phyloP scores from a whole-genome alignment of 2,797 vertebrate species.

The Amblyopsis hoosieri region DNA sequence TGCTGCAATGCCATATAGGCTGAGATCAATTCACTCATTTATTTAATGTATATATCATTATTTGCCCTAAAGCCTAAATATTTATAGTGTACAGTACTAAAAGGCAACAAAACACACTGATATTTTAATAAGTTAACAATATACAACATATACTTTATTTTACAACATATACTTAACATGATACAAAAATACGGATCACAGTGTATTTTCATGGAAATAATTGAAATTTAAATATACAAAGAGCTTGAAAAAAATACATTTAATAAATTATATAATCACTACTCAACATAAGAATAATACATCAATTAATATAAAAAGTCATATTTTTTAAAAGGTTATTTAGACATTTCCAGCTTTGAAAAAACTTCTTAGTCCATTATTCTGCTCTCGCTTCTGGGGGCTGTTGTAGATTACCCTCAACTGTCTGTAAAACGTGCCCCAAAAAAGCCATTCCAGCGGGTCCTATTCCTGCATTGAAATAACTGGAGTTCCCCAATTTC shows the following conservation, averaged over 20 bases:
- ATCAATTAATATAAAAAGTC: conserved; percentile 59
- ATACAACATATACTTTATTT: conserved; percentile 89
- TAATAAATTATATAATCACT: conserved; percentile 99
- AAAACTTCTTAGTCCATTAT: conserved; percentile 19
- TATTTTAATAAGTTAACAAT: conserved; percentile 59
- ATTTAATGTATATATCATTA: too few relatives aligned
- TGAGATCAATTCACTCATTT: too few relatives aligned
- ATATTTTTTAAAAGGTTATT: conserved; percentile 67
- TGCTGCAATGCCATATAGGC: too few relatives aligned
- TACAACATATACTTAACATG: conserved; percentile 91
- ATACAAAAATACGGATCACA: conserved; percentile 99
- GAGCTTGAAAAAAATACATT: conserved; percentile 87
- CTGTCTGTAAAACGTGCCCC: too few relatives aligned
- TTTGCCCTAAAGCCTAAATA: too few relatives aligned
- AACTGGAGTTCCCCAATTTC: too few relatives aligned
- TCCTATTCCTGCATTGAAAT: too few relatives aligned
- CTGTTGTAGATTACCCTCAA: conserved; percentile 14
- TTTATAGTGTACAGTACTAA: too few relatives aligned
- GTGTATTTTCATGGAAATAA: conserved; percentile 88
- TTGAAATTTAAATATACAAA: conserved; percentile 88
- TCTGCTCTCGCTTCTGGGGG: conserved; percentile 4
- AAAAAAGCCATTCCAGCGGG: too few relatives aligned
- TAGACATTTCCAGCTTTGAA: conserved; percentile 58
- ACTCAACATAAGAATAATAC: conserved; percentile 86
- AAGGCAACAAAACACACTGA: conserved; percentile 32